Conservation (phyloP, 2,888 invertebrate genomes). For the Dryobotodes eremita region DNA sequence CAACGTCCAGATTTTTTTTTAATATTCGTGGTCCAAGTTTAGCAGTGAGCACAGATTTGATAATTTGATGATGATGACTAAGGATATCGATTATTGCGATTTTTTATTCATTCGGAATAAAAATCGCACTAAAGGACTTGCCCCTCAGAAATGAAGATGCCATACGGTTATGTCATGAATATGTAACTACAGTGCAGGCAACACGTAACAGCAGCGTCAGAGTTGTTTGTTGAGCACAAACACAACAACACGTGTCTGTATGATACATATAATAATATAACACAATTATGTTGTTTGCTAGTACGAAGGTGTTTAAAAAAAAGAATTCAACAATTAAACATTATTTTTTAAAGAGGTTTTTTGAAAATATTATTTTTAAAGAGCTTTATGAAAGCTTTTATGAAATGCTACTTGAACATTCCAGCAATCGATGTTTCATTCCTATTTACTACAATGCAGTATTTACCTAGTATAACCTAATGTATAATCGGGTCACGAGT, state of each 20-base stretch:
- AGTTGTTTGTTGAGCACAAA: conserved; percentile 18
- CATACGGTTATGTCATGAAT: not conserved
- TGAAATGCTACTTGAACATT: not conserved
- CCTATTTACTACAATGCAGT: not conserved
- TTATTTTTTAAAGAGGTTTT: not conserved
- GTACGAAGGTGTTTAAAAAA: not conserved
- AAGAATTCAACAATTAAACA: not conserved
- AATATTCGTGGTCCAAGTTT: not conserved
- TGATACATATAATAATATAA: conserved; percentile 22
- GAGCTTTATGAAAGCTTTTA: not conserved
- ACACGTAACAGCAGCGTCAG: conserved; percentile 13
- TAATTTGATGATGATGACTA: not conserved
- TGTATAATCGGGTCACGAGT: not conserved
- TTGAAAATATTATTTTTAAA: not conserved
- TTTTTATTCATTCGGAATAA: not conserved
- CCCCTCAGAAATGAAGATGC: not conserved
- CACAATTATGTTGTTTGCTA: conserved; percentile 8
- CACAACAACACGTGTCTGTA: conserved; percentile 13
- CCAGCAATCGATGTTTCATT: not conserved
- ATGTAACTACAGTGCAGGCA: conserved; percentile 19
- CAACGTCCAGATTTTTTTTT: not conserved
- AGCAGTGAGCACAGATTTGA: not conserved
- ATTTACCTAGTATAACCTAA: not conserved
- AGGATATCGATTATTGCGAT: not conserved
- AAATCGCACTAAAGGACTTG: not conserved